phyloP scores from a whole-genome alignment of 2,888 invertebrate genomes.

The Agrotis clavis region DNA sequence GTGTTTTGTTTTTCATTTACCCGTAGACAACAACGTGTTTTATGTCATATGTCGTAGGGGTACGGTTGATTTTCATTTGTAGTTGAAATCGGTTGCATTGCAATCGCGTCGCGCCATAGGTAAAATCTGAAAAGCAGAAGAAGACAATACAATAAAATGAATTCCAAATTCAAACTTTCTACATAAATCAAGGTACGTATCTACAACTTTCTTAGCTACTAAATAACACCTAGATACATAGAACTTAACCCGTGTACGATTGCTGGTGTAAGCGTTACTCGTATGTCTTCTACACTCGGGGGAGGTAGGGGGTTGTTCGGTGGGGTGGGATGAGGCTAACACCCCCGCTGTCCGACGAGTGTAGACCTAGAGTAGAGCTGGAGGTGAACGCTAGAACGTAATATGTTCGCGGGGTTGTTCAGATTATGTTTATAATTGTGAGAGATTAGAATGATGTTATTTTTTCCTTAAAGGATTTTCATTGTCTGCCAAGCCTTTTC shows the following conservation, averaged over 20 bases:
- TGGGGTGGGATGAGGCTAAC: slow-evolving; percentile 34
- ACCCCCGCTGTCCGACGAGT: slow-evolving; percentile 58
- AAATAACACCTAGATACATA: slow-evolving; percentile 42
- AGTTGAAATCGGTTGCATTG: too few species aligned
- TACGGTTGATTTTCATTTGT: too few species aligned
- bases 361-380: slow-evolving; percentile 31
- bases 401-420: slow-evolving; percentile 38
- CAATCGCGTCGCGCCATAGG: too few species aligned
- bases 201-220: slow-evolving; percentile 23
- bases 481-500: too few species aligned
- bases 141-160: too few species aligned
- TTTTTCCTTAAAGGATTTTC: neutral
- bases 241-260: slow-evolving; percentile 47
- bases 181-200: neutral
- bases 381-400: slow-evolving; percentile 36
- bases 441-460: neutral
- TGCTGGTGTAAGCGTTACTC: slow-evolving; percentile 48
- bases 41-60: too few species aligned
- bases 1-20: too few species aligned
- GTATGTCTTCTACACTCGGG: slow-evolving; percentile 55
- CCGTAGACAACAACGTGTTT: too few species aligned
- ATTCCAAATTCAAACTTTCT: neutral
- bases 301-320: neutral
- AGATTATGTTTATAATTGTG: slow-evolving; percentile 1
- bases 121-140: too few species aligned